Percentiles rank a stretch among this genome's conserved stretches.
Conservation (phyloP, 92 coral and sea anemone genomes). For the Epizoanthus fatuus region DNA sequence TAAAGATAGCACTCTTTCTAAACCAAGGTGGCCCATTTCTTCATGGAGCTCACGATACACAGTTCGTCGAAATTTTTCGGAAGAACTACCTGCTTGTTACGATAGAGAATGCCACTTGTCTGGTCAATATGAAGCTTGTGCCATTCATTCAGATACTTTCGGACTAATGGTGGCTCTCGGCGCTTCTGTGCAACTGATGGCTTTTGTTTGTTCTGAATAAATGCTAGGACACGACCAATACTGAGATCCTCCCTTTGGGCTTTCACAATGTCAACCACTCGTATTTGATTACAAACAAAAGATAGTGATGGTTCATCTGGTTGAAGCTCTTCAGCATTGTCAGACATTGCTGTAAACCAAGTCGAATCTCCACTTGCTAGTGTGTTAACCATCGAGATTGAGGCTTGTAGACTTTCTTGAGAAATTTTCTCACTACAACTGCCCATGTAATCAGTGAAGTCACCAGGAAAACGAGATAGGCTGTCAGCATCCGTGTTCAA, state of each 20-base stretch:
- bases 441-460: no score
- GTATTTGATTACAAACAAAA: constrained; percentile 18
- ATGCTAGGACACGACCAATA: constrained; percentile 44
- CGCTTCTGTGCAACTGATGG: constrained; percentile 37
- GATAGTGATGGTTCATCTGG: background rate
- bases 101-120: constrained; percentile 41
- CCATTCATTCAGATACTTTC: constrained; percentile 60
- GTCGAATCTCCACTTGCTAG: no score
- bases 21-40: constrained; percentile 68
- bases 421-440: no score
- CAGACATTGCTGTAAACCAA: no score
- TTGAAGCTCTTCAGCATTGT: no score
- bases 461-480: constrained; percentile 24
- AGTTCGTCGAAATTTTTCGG: constrained; percentile 44
- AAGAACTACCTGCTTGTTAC: constrained; percentile 54
- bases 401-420: no score
- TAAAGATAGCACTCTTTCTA: constrained; percentile 41
- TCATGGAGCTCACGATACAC: constrained; percentile 67
- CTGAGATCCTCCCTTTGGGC: constrained; percentile 19
- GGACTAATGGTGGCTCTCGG: constrained; percentile 50
- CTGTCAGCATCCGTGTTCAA: constrained; percentile 21
- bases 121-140: constrained; percentile 56
- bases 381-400: no score
- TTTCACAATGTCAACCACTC: constrained; percentile 48
- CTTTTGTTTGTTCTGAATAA: constrained; percentile 33